Percentiles rank a stretch among this genome's conserved stretches.
These are phyloP conservation scores for Neomicropteryx cornuta DNA, from an alignment of 1,140 invertebrate genomes.

Conservation along the genomic window DNA sequence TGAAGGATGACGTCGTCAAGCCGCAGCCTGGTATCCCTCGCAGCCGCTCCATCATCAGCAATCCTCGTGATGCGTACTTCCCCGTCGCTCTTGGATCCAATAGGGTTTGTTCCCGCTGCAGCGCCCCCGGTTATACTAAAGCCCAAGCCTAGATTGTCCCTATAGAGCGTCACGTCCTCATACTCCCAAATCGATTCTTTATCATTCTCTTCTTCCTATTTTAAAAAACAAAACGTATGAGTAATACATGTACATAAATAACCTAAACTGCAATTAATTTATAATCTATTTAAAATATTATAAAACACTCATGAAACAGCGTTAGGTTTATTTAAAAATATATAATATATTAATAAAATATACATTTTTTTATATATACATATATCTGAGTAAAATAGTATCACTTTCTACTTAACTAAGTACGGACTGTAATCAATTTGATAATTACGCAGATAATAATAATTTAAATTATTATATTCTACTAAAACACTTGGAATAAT, in stretches of 20 bases:
- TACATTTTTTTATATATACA: no score
- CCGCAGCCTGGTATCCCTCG: constrained; percentile 48
- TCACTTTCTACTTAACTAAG: background rate
- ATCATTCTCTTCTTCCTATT: constrained; percentile 27
- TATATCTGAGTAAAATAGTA: no score
- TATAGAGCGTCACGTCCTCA: constrained; percentile 77
- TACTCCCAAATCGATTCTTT: constrained; percentile 59
- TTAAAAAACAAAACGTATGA: no score
- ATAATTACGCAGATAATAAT: background rate
- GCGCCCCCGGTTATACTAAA: constrained; percentile 35
- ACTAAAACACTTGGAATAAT: no score
- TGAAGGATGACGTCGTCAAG: constrained; percentile 46
- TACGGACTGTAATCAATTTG: background rate
- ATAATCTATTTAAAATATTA: no score
- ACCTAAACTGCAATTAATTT: no score
- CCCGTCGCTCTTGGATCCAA: constrained; percentile 81
- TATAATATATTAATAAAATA: no score
- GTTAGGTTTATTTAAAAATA: no score
- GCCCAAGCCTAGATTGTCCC: constrained; percentile 76
- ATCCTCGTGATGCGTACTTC: constrained; percentile 98
- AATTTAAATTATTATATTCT: background rate
- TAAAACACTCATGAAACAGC: no score
- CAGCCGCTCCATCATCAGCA: constrained; percentile 89
- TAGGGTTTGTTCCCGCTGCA: constrained; percentile 41
- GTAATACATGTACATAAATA: no score